Conservation (phyloP, 2,888 invertebrate genomes). For the Griposia aprilina region DNA sequence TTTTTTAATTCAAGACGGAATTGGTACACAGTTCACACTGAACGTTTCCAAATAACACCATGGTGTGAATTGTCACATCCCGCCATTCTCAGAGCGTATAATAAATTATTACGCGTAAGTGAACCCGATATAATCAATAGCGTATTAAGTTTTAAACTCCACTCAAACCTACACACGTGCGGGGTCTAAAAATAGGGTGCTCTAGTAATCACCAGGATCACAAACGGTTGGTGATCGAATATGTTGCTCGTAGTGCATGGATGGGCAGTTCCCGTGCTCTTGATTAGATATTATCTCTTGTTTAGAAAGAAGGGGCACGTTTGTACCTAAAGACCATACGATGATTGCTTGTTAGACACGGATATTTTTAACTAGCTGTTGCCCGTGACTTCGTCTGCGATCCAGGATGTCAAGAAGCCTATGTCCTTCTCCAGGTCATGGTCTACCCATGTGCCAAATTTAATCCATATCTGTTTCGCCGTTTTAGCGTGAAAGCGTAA, state of each 20-base stretch:
- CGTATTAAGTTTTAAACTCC: constrained; percentile 62
- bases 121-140: constrained; percentile 63
- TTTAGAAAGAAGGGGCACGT: not conserved
- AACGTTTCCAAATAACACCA: not conserved
- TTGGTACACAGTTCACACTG: not conserved
- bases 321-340: not conserved
- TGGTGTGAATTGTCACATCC: constrained; percentile 58
- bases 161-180: constrained; percentile 59
- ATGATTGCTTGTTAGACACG: not conserved
- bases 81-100: constrained; percentile 45
- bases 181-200: constrained; percentile 49
- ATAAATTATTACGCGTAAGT: constrained; percentile 49
- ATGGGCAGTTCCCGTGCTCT: constrained; percentile 8
- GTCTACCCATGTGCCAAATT: too few species aligned
- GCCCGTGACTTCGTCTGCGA: too few species aligned
- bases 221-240: constrained; percentile 24
- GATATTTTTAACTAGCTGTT: not conserved
- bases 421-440: too few species aligned
- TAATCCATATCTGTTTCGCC: too few species aligned
- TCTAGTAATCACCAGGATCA: constrained; percentile 33
- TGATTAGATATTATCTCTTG: constrained; percentile 41
- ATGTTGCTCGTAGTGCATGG: constrained; percentile 23
- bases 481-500: too few species aligned
- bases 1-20: not conserved
- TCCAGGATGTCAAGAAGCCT: too few species aligned